Base-by-base conservation (phyloP, 2,797 vertebrate species). In the Acipenser oxyrinchus region DNA sequence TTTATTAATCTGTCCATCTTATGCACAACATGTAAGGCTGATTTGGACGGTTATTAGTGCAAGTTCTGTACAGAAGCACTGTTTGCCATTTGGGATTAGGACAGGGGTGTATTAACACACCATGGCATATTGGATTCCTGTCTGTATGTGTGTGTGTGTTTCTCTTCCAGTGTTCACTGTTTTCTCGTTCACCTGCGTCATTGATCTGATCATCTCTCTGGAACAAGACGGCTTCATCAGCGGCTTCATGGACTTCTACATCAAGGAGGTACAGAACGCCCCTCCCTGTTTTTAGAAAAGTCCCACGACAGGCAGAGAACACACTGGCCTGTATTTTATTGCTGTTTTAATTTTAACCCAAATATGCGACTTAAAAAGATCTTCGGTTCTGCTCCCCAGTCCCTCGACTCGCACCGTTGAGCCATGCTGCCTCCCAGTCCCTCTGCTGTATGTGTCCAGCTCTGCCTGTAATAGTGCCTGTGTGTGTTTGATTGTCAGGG, bases 201-300 rank as follows among this genome's bases (percentile, higher is more conserved):
- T 94, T 4, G 93, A 96, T 73, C 75, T 93, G 66, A 68, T 83
- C 6, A 91, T 94, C 49, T 89, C 93, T 0, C 82, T 96, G 80
- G 92, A 95, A 78, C 87, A 96, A 60, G 95, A 97, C 0, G 93
- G 93, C 55, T 80, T 88, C 51, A 68, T 91, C 48, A 86, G 79
- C 0, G 92, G 92, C 68, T 91, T 93, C 57, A 74, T 88, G 87
- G 92, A 92, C 7, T 87, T 94, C 83, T 96, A 93, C 74, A 84
- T 90, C 75, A 88, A 88, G 75, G 92, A 91, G 75, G 96, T 90
- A 71, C 0, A 10, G 1, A 4, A 0, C 18, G 1, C 0, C 0
- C 13, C 51, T 81, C 51, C 48, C 84, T 83, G 66, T 64, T 8
- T n/a, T 23, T 4, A n/a, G 49, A 51, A 65, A 13, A 52, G 2